Evolutionary conservation across 1,140 invertebrate genomes (phyloP).

Genomic region (Laodelphax striatellus): DNA sequence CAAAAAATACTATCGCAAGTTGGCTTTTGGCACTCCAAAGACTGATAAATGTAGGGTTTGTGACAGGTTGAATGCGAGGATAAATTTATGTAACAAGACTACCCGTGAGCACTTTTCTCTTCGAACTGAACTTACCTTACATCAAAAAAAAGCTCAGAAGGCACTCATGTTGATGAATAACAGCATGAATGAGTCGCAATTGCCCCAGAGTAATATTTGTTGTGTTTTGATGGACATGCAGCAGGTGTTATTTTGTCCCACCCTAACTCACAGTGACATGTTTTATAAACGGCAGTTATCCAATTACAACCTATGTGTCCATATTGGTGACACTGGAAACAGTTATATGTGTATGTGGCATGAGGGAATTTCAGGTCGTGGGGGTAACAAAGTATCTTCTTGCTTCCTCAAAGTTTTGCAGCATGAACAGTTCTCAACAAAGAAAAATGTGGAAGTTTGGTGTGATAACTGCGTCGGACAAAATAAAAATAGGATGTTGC

Average conservation of each 20-base stretch:
- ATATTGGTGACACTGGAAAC: constrained; percentile 12
- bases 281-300: constrained; percentile 15
- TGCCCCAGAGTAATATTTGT: background rate
- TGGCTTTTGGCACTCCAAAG: background rate
- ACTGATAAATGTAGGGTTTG: background rate
- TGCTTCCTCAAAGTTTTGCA: background rate
- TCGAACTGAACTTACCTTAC: background rate
- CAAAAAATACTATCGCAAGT: background rate
- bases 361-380: constrained; percentile 6
- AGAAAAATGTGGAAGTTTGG: background rate
- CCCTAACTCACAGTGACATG: background rate
- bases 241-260: constrained; percentile 4
- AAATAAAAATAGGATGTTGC: background rate
- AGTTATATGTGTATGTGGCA: constrained; percentile 16
- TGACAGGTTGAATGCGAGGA: background rate
- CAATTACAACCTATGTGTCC: constrained; percentile 10
- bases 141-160: background rate
- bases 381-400: background rate
- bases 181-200: background rate
- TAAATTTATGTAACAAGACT: background rate
- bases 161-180: background rate
- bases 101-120: background rate
- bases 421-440: no score
- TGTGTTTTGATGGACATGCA: background rate
- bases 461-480: background rate